Evolutionary conservation across 2,797 vertebrate species (phyloP).

Genomic region (Simalia tracyae): DNA sequence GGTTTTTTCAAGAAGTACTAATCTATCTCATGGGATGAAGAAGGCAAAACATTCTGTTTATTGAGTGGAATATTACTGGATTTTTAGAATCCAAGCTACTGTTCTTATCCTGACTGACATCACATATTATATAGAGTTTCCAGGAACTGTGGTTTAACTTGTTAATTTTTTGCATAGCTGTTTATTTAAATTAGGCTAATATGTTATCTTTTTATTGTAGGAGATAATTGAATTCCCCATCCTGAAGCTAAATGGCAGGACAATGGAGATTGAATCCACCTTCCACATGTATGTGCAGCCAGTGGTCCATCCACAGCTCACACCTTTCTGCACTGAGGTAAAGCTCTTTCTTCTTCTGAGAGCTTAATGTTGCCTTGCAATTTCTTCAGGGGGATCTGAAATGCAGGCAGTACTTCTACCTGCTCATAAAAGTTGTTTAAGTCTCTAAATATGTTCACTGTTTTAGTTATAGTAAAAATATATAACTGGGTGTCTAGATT

Average conservation of each 20-base stretch:
- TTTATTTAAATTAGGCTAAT: slow-evolving; percentile 33
- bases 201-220: slow-evolving; percentile 68
- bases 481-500: not conserved
- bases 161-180: not conserved
- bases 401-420: not conserved
- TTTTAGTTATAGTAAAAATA: not conserved
- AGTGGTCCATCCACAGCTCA: slow-evolving; percentile 82
- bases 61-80: not conserved
- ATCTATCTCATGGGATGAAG: not conserved
- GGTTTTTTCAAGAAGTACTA: not conserved
- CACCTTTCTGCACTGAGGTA: slow-evolving; percentile 85
- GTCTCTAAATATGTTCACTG: not conserved
- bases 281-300: slow-evolving; percentile 86
- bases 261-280: slow-evolving; percentile 83
- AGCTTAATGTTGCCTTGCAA: slow-evolving; percentile 28
- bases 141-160: not conserved
- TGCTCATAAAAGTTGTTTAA: not conserved
- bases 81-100: not conserved
- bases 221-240: slow-evolving; percentile 86
- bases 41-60: not conserved
- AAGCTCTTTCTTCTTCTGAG: slow-evolving; percentile 47
- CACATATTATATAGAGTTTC: not conserved
- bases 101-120: not conserved
- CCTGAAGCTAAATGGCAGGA: slow-evolving; percentile 82
- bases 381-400: not conserved